Evolutionary conservation across 2,797 vertebrate species (phyloP).

Genomic region (Fistularia tabacaria): DNA sequence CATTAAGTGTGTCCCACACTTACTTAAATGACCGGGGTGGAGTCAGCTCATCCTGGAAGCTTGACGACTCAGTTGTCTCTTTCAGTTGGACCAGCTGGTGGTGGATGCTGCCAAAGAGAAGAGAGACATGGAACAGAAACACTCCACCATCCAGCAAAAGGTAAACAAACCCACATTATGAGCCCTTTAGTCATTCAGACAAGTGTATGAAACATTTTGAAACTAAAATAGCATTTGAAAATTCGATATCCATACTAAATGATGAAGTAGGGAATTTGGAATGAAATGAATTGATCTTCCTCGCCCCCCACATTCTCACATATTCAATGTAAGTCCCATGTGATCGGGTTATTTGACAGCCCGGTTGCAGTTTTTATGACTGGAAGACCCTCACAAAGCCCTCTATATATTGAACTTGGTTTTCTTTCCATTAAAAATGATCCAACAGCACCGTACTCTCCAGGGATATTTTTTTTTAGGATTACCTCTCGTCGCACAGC

Average conservation of each 20-base stretch:
- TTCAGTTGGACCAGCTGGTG: slow-evolving; percentile 94
- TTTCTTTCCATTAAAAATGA: slow-evolving; percentile 24
- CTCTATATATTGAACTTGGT: slow-evolving; percentile 22
- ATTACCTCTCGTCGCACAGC: not conserved
- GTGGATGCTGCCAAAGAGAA: slow-evolving; percentile 93
- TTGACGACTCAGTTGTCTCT: slow-evolving; percentile 50
- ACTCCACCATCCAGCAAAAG: slow-evolving; percentile 99
- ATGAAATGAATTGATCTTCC: not conserved
- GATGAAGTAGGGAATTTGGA: not conserved
- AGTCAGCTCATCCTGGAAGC: slow-evolving; percentile 32
- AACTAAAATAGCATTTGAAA: not conserved
- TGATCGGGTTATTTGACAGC: not conserved
- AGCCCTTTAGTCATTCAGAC: not conserved
- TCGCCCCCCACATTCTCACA: not conserved
- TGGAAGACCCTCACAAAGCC: slow-evolving; percentile 17
- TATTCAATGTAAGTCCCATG: not conserved
- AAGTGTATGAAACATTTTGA: not conserved
- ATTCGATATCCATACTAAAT: not conserved
- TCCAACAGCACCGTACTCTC: not conserved
- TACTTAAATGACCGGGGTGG: not conserved
- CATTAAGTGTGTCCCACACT: not conserved
- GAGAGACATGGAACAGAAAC: slow-evolving; percentile 95
- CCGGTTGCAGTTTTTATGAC: slow-evolving; percentile 4
- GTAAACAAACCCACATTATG: slow-evolving; percentile 63
- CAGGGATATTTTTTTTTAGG: slow-evolving; percentile 8